phyloP scores from a whole-genome alignment of 1,140 invertebrate species.

The Dinoponera quadriceps region DNA sequence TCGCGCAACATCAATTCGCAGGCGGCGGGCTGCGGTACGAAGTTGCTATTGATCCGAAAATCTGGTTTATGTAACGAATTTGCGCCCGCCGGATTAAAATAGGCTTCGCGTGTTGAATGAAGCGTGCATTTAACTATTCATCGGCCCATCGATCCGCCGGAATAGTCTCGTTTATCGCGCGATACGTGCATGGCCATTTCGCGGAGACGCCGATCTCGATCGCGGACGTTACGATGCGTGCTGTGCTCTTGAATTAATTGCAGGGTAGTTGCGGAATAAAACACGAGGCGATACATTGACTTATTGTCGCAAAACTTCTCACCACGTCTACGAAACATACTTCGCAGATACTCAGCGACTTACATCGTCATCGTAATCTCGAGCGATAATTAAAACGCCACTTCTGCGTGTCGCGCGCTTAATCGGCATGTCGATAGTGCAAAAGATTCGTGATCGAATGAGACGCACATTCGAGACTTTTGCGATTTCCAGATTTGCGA shows the following conservation, averaged over 20 bases:
- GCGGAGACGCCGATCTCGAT: neutral
- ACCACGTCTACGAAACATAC: neutral
- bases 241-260: neutral
- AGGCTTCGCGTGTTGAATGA: slow-evolving; percentile 25
- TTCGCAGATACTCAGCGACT: no score
- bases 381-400: no score
- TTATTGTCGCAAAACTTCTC: neutral
- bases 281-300: no score
- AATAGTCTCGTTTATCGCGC: neutral
- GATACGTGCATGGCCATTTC: neutral
- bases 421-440: no score
- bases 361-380: no score
- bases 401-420: no score
- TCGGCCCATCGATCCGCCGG: slow-evolving; percentile 6
- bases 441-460: no score
- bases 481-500: no score
- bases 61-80: slow-evolving; percentile 26
- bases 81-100: slow-evolving; percentile 39
- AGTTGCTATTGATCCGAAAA: slow-evolving; percentile 35
- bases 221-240: neutral
- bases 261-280: no score
- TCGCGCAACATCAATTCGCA: slow-evolving; percentile 15
- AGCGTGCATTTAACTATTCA: slow-evolving; percentile 19
- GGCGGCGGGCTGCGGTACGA: neutral
- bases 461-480: no score